Evolutionary conservation across 2,797 vertebrate genomes (phyloP).

Genomic region (Lophius americanus): DNA sequence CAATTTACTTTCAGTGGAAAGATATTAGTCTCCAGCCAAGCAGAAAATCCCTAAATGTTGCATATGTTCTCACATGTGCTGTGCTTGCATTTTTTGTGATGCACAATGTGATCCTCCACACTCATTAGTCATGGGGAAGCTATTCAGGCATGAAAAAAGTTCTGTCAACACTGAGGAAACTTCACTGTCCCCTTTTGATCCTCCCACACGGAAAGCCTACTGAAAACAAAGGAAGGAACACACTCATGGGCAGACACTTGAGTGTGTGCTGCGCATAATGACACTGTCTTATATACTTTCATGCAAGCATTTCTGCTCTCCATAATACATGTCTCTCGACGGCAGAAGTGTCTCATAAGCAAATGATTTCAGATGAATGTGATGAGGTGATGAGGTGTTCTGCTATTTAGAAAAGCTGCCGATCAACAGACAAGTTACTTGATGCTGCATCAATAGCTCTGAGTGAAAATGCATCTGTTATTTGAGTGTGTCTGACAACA

Average conservation of each 20-base stretch:
- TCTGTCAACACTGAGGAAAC: conserved; percentile 43
- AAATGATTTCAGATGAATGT: conserved; percentile 56
- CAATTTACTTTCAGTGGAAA: conserved; percentile 1
- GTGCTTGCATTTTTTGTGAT: conserved; percentile 3
- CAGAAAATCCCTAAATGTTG: not conserved
- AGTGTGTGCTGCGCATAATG: conserved; percentile 29
- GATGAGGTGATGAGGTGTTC: conserved; percentile 21
- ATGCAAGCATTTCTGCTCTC: conserved; percentile 42
- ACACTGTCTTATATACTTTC: conserved; percentile 39
- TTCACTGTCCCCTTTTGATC: conserved; percentile 49
- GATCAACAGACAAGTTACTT: conserved; percentile 24
- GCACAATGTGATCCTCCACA: conserved; percentile 3
- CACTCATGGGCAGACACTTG: conserved; percentile 17
- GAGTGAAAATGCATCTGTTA: not conserved
- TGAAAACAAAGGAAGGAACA: conserved; percentile 50
- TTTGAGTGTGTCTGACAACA: not conserved
- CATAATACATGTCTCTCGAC: conserved; percentile 55
- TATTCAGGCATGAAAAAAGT: conserved; percentile 32
- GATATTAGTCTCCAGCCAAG: not conserved
- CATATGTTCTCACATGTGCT: rapidly evolving
- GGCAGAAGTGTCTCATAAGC: conserved; percentile 40
- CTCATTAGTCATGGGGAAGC: conserved; percentile 16
- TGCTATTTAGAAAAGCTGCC: conserved; percentile 24
- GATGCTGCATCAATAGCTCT: conserved; percentile 1
- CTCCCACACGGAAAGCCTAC: conserved; percentile 45